Conservation (phyloP, 35 echinoderm and acorn worm species). For the Eucidaris tribuloides region DNA sequence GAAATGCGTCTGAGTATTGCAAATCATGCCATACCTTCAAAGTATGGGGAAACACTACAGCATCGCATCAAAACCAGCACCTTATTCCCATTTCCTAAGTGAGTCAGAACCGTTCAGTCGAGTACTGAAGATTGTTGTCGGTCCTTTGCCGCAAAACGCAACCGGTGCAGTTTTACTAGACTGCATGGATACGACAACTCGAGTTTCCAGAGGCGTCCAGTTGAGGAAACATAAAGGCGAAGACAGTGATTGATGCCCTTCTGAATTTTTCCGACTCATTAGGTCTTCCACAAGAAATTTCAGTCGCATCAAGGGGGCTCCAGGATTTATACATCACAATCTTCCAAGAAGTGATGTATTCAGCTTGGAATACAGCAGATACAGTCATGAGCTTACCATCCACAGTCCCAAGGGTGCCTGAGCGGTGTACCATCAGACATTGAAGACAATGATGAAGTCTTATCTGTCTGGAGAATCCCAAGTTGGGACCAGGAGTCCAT, state of each 20-base stretch:
- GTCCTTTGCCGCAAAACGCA: conserved; percentile 32
- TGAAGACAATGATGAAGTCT: conserved; percentile 62
- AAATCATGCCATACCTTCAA: conserved; percentile 31
- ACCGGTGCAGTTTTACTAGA: conserved; percentile 29
- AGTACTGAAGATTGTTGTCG: conserved; percentile 22
- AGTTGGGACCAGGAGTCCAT: conserved; percentile 40
- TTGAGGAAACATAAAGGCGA: conserved; percentile 29
- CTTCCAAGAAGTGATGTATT: conserved; percentile 48
- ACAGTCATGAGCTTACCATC: conserved; percentile 40
- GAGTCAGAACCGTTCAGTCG: conserved; percentile 37
- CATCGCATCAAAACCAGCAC: neutral
- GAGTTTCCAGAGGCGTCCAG: conserved; percentile 54
- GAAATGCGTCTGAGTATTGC: conserved; percentile 10
- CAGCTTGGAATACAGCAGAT: conserved; percentile 40
- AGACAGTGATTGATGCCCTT: conserved; percentile 24
- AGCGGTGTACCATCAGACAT: conserved; percentile 63
- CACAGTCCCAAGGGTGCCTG: conserved; percentile 46
- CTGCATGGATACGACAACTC: conserved; percentile 48
- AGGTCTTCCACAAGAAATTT: conserved; percentile 48
- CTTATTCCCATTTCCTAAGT: conserved; percentile 36
- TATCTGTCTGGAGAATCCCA: conserved; percentile 27
- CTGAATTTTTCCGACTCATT: conserved; percentile 37
- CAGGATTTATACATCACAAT: conserved; percentile 34
- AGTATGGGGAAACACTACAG: neutral
- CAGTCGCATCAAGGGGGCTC: conserved; percentile 71